Evolutionary conservation across 1,140 invertebrate genomes (phyloP).

Genomic region (Ips nitidus): DNA sequence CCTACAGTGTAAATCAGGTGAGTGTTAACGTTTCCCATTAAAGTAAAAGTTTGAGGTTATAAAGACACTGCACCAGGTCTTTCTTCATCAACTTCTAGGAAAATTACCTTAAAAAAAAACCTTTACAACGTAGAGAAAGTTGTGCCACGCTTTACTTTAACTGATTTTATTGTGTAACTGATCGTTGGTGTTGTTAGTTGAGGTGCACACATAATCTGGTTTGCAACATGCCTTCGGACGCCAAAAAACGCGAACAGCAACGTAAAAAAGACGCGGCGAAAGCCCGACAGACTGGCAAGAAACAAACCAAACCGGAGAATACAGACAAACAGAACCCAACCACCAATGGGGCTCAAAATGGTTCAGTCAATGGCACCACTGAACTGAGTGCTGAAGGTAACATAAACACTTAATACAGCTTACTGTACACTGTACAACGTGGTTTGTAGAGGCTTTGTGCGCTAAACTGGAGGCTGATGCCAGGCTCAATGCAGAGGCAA

Average conservation of each 20-base stretch:
- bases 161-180: background rate
- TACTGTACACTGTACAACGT: background rate
- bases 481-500: slow-evolving; percentile 86
- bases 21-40: too few relatives aligned
- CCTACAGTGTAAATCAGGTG: too few relatives aligned
- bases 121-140: too few relatives aligned
- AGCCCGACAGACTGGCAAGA: slow-evolving; percentile 69
- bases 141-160: background rate
- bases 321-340: slow-evolving; percentile 54
- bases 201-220: background rate
- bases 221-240: slow-evolving; percentile 86
- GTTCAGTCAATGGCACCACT: slow-evolving; percentile 43
- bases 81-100: too few relatives aligned
- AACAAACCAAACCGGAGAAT: slow-evolving; percentile 58
- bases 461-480: slow-evolving; percentile 88
- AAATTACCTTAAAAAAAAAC: too few relatives aligned
- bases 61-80: too few relatives aligned
- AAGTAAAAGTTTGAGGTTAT: too few relatives aligned
- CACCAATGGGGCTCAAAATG: slow-evolving; percentile 47
- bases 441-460: slow-evolving; percentile 76
- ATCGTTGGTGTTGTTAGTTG: background rate
- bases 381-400: slow-evolving; percentile 57
- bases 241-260: slow-evolving; percentile 95
- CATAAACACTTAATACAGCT: slow-evolving; percentile 20
- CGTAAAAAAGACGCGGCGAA: slow-evolving; percentile 96